Conservation (phyloP, 2,797 vertebrate genomes). For the Cynopterus sphinx region DNA sequence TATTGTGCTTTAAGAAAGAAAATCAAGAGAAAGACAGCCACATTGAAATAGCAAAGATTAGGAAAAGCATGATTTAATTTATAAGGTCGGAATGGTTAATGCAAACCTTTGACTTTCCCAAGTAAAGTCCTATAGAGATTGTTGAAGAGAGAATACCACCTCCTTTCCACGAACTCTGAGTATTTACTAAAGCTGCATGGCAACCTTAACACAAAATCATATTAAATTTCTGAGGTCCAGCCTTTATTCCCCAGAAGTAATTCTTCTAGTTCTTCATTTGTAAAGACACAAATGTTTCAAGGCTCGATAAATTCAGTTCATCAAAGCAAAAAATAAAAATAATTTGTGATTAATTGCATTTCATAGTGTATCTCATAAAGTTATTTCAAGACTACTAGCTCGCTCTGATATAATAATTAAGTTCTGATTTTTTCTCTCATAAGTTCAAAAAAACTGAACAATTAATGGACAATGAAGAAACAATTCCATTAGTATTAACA, state of each 20-base stretch:
- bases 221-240: background rate
- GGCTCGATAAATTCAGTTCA: constrained; percentile 21
- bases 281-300: background rate
- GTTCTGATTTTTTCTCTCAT: background rate
- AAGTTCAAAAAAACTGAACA: background rate
- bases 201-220: constrained; percentile 27
- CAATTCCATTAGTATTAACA: constrained; percentile 21
- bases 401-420: constrained; percentile 27
- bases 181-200: constrained; percentile 3
- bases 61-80: background rate
- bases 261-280: constrained; percentile 43
- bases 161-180: background rate
- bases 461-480: constrained; percentile 27
- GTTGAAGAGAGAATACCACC: background rate
- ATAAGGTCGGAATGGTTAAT: background rate
- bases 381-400: constrained; percentile 6
- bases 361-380: background rate
- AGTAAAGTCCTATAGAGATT: background rate
- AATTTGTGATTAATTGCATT: constrained; percentile 19
- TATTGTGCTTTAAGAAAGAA: background rate
- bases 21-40: background rate
- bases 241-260: constrained; percentile 22
- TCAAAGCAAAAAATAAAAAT: background rate
- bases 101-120: background rate
- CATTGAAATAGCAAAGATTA: background rate